These are phyloP conservation scores for Drosophila aldrichi DNA, from an alignment of 2,888 invertebrate species.

Conservation along the genomic window DNA sequence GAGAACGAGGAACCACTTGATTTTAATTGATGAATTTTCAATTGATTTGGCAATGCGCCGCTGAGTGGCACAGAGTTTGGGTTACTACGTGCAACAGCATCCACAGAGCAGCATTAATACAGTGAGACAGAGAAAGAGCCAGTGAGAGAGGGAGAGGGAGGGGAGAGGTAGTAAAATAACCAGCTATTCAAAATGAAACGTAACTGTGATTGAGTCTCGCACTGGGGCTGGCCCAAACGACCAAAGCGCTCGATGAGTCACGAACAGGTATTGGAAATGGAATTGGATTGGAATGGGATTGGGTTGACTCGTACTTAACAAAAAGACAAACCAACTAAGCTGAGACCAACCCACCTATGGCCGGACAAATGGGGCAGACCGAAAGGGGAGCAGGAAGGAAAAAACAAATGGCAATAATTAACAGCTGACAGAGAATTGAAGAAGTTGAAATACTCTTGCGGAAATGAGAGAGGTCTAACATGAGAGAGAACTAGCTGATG, in stretches of 20 bases:
- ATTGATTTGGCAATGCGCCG: conserved; percentile 30
- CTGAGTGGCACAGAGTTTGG: conserved; percentile 5
- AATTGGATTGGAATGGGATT: conserved; percentile 53
- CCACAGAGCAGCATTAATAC: conserved; percentile 13
- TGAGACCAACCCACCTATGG: conserved; percentile 10
- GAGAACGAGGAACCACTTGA: conserved; percentile 25
- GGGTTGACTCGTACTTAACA: conserved; percentile 38
- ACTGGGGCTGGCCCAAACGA: conserved; percentile 32
- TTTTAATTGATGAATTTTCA: conserved; percentile 41
- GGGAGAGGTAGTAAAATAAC: background rate
- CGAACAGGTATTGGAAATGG: conserved; percentile 70
- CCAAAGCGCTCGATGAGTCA: conserved; percentile 64
- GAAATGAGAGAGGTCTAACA: background rate
- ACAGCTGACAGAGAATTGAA: background rate
- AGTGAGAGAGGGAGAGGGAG: background rate
- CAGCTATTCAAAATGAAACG: conserved; percentile 15
- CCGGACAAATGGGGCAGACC: conserved; percentile 20
- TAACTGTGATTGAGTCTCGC: conserved; percentile 33
- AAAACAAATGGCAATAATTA: background rate
- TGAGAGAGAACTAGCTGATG: background rate
- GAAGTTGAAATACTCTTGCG: conserved; percentile 1
- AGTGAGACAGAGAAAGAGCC: background rate
- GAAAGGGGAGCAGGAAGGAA: background rate
- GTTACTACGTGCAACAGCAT: conserved; percentile 11
- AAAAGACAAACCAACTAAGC: conserved; percentile 29